Evolutionary conservation across 1,140 invertebrate species (phyloP), one percentile per base, ranked within the genome.

Genomic region (Microplitis demolitor): DNA sequence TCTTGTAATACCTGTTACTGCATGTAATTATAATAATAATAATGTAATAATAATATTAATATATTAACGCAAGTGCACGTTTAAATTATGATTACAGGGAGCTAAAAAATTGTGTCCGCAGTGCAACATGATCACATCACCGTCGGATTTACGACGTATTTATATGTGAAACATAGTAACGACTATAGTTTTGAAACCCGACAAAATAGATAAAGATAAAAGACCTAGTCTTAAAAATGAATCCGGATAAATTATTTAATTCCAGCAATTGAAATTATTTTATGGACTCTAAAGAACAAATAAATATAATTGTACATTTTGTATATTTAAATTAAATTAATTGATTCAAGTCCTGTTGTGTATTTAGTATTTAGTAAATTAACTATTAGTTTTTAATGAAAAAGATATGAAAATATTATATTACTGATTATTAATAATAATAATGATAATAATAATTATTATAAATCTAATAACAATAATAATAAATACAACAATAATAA

Each of bases 81-180:
- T 75, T 3, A 35, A 54, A 63, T 61, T 72, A 74, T 80, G 70
- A 74, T 88, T 88, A 14, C 87, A 93, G 91, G 93, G 94, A 37
- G 93, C 94, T 0, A 97, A 97, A 88, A 97, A 97, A 81, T 89
- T 97, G 31, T 98, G 96, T 86, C 96, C 96, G 0, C 96, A 97
- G 82, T 97, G 96, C 85, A 97, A 97, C 88, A 95, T 95, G 87
- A 97, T 97, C 76, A 97, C 96, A 45, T 95, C 95, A 3, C 92
- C 95, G 16, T 89, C 92, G 73, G 95, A 97, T 88, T 87, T 98
- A 66, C 89, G 96, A 74, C 90, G 93, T 78, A 96, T 98, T 83
- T 97, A 95, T 85, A 92, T 97, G 90, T 97, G 90, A 92, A 62
- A 71, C 45, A 83, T 76, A 75, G 72, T 62, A 45, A 73, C 74